A percentile compares a stretch with the other conserved stretches of the same genome.
Conservation (phyloP, 2,113 vertebrate genomes). For the Odobenus rosmarus region DNA sequence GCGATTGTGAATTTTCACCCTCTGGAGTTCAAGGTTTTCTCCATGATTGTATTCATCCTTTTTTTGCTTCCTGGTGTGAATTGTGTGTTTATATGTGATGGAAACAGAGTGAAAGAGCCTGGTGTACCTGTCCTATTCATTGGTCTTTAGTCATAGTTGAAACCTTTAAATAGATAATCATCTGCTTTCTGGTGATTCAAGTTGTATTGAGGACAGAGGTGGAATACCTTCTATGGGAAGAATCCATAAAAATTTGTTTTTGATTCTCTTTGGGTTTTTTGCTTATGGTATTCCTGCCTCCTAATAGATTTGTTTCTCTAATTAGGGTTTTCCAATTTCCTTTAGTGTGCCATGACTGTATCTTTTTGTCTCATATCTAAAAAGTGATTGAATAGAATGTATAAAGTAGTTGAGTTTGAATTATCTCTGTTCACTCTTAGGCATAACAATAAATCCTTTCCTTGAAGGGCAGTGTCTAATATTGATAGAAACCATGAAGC, state of each 20-base stretch:
- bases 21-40: conserved; percentile 21
- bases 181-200: conserved; percentile 68
- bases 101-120: conserved; percentile 8
- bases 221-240: conserved; percentile 53
- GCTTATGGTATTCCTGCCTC: background rate
- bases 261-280: conserved; percentile 57
- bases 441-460: background rate
- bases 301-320: conserved; percentile 38
- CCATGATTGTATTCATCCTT: background rate
- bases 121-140: conserved; percentile 69
- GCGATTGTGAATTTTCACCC: background rate
- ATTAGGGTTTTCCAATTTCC: conserved; percentile 36
- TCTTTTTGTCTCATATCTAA: conserved; percentile 38
- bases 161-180: conserved; percentile 73
- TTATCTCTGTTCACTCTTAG: background rate
- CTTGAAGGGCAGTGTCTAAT: background rate
- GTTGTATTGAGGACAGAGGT: conserved; percentile 58
- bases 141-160: conserved; percentile 74
- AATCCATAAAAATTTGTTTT: conserved; percentile 48
- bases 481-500: background rate
- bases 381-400: conserved; percentile 37
- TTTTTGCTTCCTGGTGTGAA: background rate
- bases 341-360: background rate
- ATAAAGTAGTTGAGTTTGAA: background rate
- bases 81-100: conserved; percentile 11